Evolutionary conservation across 1,140 invertebrate species (phyloP).

Genomic region (Magallana gigas): DNA sequence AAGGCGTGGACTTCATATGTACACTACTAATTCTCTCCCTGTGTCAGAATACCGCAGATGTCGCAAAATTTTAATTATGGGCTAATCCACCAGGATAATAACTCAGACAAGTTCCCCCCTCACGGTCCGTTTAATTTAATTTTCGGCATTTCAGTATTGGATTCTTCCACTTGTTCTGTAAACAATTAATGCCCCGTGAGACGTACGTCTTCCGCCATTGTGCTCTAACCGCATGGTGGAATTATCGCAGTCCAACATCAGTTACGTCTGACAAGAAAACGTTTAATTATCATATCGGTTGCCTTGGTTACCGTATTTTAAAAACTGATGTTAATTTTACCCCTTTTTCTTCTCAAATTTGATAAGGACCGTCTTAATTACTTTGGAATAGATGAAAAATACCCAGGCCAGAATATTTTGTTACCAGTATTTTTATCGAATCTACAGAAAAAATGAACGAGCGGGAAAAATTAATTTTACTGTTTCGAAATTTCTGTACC

Average conservation of each 20-base stretch:
- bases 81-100: not conserved
- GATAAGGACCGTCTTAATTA: no score
- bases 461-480: no score
- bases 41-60: not conserved
- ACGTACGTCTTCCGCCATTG: not conserved
- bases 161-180: not conserved
- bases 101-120: not conserved
- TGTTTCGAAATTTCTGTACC: not conserved
- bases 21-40: not conserved
- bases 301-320: no score
- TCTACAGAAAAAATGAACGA: no score
- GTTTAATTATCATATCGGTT: not conserved
- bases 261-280: not conserved
- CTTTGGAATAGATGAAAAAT: no score
- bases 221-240: not conserved
- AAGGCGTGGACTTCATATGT: not conserved
- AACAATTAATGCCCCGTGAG: not conserved
- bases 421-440: no score
- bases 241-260: not conserved
- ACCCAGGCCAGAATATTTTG: no score
- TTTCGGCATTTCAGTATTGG: slow-evolving; percentile 8
- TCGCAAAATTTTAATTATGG: not conserved
- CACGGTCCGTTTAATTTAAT: not conserved
- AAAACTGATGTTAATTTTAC: no score
- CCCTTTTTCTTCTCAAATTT: no score